These are phyloP conservation scores for Synergus itoensis DNA, from an alignment of 2,888 invertebrate species.

Conservation along the genomic window DNA sequence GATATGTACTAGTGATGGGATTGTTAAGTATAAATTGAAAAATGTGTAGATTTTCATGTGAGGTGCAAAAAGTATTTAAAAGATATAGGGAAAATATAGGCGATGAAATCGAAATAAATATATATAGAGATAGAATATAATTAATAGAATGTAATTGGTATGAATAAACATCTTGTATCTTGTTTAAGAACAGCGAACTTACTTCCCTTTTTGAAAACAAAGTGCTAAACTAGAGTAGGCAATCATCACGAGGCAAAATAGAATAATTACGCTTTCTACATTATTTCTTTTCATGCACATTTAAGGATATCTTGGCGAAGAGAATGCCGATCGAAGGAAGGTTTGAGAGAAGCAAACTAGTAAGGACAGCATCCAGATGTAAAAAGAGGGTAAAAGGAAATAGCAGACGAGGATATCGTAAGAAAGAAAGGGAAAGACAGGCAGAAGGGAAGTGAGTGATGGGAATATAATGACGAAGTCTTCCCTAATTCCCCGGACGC, in stretches of 20 bases:
- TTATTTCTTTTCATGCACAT: conserved; percentile 21
- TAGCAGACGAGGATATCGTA: conserved; percentile 28
- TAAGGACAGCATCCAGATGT: conserved; percentile 19
- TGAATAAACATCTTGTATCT: no score
- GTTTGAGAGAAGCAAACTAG: conserved; percentile 16
- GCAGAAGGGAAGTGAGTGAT: conserved; percentile 66
- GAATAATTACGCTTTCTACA: conserved; percentile 8
- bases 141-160: no score
- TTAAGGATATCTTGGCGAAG: conserved; percentile 7
- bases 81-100: neutral
- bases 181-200: neutral
- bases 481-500: conserved; percentile 66
- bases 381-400: conserved; percentile 40
- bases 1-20: neutral
- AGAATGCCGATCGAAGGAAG: conserved; percentile 18
- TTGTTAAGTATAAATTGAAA: neutral
- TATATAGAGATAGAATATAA: neutral
- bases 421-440: conserved; percentile 50
- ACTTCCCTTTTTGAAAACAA: neutral
- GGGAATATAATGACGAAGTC: conserved; percentile 71
- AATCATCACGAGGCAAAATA: neutral
- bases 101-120: neutral
- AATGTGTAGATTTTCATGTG: neutral
- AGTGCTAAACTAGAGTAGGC: neutral
- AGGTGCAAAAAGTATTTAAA: neutral